These are phyloP conservation scores for Silvanus unidentatus DNA, from an alignment of 2,888 invertebrate species.

Conservation along the genomic window DNA sequence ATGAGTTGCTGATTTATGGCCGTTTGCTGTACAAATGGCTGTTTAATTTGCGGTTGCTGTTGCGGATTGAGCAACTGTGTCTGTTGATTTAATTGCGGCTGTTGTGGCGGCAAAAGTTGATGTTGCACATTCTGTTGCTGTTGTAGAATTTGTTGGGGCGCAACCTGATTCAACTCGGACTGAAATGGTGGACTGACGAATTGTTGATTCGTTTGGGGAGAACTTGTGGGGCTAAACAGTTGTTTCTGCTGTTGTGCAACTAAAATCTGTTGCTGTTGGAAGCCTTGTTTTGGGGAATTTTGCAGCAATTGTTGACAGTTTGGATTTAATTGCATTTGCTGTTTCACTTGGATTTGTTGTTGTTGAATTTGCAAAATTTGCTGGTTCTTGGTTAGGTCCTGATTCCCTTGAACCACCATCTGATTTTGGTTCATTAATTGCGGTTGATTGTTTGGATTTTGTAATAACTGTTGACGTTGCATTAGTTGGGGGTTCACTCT, in stretches of 20 bases:
- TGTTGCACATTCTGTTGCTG: slow-evolving; percentile 23
- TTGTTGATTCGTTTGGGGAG: slow-evolving; percentile 11
- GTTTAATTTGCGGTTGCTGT: slow-evolving; percentile 11
- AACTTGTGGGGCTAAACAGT: slow-evolving; percentile 32
- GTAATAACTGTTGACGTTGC: slow-evolving; percentile 37
- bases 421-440: slow-evolving; percentile 35
- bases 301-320: slow-evolving; percentile 33
- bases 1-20: not conserved
- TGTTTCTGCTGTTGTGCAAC: slow-evolving; percentile 22
- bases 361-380: slow-evolving; percentile 19
- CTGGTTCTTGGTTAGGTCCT: slow-evolving; percentile 26
- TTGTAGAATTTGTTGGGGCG: slow-evolving; percentile 21
- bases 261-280: slow-evolving; percentile 9
- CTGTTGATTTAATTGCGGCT: slow-evolving; percentile 22
- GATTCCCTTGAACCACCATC: slow-evolving; percentile 27
- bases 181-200: slow-evolving; percentile 7
- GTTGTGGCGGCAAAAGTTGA: slow-evolving; percentile 32
- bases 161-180: slow-evolving; percentile 11
- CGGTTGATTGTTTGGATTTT: slow-evolving; percentile 30
- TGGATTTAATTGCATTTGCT: slow-evolving; percentile 18
- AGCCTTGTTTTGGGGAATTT: slow-evolving; percentile 13
- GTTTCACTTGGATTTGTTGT: slow-evolving; percentile 19
- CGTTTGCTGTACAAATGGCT: slow-evolving; percentile 10
- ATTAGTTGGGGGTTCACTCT: slow-evolving; percentile 10
- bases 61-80: slow-evolving; percentile 17